These are phyloP conservation scores for Centroberyx gerrardi DNA, from an alignment of 2,797 vertebrate species.

Conservation along the genomic window DNA sequence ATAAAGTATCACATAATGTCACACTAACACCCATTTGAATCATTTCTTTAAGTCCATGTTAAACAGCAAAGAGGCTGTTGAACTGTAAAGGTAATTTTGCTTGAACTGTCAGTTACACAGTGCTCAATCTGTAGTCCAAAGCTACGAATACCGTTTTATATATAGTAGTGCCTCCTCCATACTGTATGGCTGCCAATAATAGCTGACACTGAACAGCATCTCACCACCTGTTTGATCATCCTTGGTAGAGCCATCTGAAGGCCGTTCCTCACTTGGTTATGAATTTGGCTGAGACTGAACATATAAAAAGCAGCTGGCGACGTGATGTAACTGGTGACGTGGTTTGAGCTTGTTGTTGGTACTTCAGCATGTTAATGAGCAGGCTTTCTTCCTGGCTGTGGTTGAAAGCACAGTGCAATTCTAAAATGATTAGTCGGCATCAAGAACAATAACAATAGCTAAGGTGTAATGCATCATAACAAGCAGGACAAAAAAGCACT, in stretches of 20 bases:
- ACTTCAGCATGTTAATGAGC: background rate
- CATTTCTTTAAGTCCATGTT: background rate
- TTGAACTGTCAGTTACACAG: too few species aligned
- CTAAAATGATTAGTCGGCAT: constrained; percentile 49
- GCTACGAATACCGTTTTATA: too few species aligned
- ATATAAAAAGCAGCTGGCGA: too few species aligned
- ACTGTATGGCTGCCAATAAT: too few species aligned
- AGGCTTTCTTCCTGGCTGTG: constrained; percentile 14
- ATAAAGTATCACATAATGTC: background rate
- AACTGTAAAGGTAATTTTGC: background rate
- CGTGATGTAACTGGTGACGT: too few species aligned
- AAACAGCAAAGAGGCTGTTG: background rate
- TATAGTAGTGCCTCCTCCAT: too few species aligned
- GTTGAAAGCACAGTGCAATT: constrained; percentile 40
- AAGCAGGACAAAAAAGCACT: constrained; percentile 43
- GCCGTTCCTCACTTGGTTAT: too few species aligned
- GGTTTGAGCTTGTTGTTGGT: background rate
- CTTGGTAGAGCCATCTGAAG: too few species aligned
- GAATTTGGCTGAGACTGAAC: too few species aligned
- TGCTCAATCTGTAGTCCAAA: too few species aligned
- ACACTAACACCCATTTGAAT: background rate
- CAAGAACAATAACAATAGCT: constrained; percentile 33
- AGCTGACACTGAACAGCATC: too few species aligned
- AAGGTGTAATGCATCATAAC: constrained; percentile 62
- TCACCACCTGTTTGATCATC: too few species aligned